phyloP scores from a whole-genome alignment of 2,113 vertebrate genomes.

The Baryphthengus martii region DNA sequence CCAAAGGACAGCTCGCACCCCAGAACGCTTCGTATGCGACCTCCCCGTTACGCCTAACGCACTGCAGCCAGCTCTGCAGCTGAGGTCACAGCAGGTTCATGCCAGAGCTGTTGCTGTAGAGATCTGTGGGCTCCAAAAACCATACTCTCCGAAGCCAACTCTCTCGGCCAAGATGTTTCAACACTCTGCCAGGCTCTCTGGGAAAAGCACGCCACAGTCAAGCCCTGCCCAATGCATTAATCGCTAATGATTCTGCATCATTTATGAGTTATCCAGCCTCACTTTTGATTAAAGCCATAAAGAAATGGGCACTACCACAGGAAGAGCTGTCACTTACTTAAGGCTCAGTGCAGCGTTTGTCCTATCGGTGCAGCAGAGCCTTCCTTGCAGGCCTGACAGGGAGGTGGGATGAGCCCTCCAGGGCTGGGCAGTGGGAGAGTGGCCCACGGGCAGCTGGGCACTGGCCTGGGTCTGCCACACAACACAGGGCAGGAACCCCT shows the following conservation, averaged over 20 bases:
- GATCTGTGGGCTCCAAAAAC: not conserved
- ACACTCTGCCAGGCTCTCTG: not conserved
- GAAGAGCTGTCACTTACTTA: not conserved
- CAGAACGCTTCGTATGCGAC: not conserved
- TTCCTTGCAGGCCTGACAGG: not conserved
- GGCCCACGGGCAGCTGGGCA: not conserved
- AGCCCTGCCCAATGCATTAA: not conserved
- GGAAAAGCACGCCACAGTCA: not conserved
- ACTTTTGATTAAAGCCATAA: not conserved
- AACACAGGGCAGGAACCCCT: not conserved
- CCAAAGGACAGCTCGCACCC: not conserved
- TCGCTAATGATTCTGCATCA: not conserved
- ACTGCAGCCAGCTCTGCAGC: not conserved
- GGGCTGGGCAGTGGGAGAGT: not conserved
- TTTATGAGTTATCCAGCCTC: not conserved
- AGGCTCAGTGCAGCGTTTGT: not conserved
- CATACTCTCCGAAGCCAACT: not conserved
- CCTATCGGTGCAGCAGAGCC: not conserved
- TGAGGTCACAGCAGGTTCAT: not conserved
- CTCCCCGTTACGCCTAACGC: not conserved
- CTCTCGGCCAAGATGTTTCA: not conserved
- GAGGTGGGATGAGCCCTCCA: not conserved
- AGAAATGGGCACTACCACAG: not conserved
- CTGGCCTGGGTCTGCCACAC: not conserved
- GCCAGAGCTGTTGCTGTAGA: not conserved